Evolutionary conservation across 2,888 invertebrate genomes (phyloP).

Genomic region (Lasioglossum pauxillum): DNA sequence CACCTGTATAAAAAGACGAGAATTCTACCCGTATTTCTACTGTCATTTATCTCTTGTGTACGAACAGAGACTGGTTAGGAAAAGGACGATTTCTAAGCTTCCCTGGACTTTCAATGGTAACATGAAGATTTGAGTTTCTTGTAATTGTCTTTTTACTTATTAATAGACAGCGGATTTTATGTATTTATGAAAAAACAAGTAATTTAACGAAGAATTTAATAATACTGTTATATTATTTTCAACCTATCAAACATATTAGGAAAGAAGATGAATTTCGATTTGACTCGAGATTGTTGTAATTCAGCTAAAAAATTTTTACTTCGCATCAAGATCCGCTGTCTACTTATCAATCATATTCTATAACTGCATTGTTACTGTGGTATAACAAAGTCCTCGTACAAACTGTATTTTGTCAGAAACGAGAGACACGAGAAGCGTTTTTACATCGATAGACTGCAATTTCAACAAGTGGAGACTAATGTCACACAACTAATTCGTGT

Average conservation of each 20-base stretch:
- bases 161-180: too few relatives aligned
- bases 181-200: too few relatives aligned
- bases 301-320: too few relatives aligned
- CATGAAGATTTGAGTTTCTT: background rate
- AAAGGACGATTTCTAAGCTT: background rate
- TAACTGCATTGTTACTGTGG: background rate
- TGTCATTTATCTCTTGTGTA: background rate
- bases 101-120: background rate
- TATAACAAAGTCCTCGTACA: background rate
- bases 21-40: background rate
- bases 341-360: background rate
- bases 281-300: too few relatives aligned
- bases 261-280: too few relatives aligned
- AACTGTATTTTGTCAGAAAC: background rate
- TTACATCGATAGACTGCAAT: background rate
- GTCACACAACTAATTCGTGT: background rate
- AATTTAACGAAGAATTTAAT: too few relatives aligned
- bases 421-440: background rate
- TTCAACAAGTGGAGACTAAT: background rate
- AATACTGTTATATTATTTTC: too few relatives aligned
- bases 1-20: background rate
- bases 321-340: too few relatives aligned
- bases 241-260: too few relatives aligned
- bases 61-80: background rate
- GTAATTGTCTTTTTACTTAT: background rate